Conservation (phyloP, 2,113 vertebrate species). For the Arvicanthis niloticus region DNA sequence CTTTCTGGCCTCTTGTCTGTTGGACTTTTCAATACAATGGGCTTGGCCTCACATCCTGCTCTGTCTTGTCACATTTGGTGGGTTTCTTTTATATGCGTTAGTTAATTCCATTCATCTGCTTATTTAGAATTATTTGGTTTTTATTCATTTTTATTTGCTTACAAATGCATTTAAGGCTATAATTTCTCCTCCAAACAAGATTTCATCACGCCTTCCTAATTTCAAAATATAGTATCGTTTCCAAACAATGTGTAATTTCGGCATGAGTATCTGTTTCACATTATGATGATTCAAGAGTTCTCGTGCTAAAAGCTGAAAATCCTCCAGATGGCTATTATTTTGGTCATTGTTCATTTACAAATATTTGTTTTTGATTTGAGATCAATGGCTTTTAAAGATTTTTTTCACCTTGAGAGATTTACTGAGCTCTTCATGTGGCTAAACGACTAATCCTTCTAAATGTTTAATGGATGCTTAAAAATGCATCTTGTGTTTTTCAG, state of each 20-base stretch:
- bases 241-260: neutral
- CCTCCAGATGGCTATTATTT: neutral
- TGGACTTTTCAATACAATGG: neutral
- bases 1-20: neutral
- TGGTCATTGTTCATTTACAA: neutral
- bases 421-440: neutral
- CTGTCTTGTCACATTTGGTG: neutral
- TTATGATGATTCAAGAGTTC: neutral
- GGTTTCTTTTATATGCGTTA: neutral
- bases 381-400: neutral
- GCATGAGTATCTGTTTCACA: neutral
- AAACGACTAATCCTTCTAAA: neutral
- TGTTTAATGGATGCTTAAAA: neutral
- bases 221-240: neutral
- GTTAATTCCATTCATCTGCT: neutral
- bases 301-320: neutral
- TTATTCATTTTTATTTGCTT: neutral
- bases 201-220: neutral
- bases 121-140: neutral
- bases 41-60: neutral
- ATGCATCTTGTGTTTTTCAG: neutral
- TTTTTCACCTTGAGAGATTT: neutral
- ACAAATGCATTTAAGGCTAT: neutral
- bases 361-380: conserved; percentile 28
- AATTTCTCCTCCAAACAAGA: neutral